Percentiles rank a stretch among this genome's conserved stretches.
These are phyloP conservation scores for Rafetus swinhoei DNA, from an alignment of 2,113 vertebrate species.

Conservation along the genomic window DNA sequence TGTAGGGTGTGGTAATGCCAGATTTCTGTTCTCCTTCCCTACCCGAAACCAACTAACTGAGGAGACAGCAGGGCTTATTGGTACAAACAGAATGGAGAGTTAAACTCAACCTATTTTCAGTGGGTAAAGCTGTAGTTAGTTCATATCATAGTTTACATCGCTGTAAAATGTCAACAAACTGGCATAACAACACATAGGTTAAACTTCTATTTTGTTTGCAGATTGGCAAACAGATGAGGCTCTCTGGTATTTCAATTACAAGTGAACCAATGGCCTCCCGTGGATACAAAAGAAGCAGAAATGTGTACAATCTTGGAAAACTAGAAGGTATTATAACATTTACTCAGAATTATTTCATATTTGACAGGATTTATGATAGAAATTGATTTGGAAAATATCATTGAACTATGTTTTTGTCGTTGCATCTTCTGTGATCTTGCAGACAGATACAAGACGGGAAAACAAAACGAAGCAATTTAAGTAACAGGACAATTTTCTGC, in stretches of 20 bases:
- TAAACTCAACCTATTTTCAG: slow-evolving; percentile 7
- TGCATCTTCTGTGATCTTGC: slow-evolving; percentile 19
- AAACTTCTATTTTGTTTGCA: slow-evolving; percentile 54
- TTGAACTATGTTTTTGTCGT: background rate
- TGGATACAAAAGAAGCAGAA: slow-evolving; percentile 21
- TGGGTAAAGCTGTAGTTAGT: slow-evolving; percentile 12
- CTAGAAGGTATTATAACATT: background rate
- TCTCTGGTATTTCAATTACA: slow-evolving; percentile 51
- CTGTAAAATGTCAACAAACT: slow-evolving; percentile 30
- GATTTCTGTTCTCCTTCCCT: background rate
- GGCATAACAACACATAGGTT: slow-evolving; percentile 52
- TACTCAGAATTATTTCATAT: slow-evolving; percentile 26
- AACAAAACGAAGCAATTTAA: background rate
- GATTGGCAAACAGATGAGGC: slow-evolving; percentile 47
- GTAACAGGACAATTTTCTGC: slow-evolving; percentile 4
- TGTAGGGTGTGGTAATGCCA: background rate
- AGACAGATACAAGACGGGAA: background rate
- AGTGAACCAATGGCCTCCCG: slow-evolving; percentile 29
- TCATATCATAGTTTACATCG: background rate
- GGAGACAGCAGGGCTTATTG: background rate
- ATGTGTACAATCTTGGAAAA: slow-evolving; percentile 21
- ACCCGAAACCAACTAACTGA: background rate
- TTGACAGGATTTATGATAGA: slow-evolving; percentile 55
- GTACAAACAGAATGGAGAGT: background rate
- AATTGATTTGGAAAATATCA: slow-evolving; percentile 47